These are phyloP conservation scores for Piscicola geometra DNA, from an alignment of 2,888 invertebrate species.

Conservation along the genomic window DNA sequence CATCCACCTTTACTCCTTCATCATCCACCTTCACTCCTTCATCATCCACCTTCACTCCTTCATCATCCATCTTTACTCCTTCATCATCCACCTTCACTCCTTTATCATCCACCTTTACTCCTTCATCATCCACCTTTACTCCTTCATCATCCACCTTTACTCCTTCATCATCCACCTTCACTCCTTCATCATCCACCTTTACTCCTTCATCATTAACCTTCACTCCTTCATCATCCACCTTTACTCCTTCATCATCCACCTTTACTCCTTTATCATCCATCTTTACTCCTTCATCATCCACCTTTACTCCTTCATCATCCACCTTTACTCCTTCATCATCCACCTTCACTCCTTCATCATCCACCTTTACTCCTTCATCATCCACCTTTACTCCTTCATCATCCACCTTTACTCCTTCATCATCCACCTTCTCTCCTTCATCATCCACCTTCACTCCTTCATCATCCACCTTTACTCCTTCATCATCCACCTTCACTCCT, in stretches of 20 bases:
- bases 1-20: not conserved
- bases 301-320: not conserved
- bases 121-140: not conserved
- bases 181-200: not conserved
- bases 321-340: not conserved
- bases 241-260: not conserved
- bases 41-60: not conserved
- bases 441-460: not conserved
- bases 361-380: not conserved
- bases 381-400: not conserved
- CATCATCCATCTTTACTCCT: not conserved
- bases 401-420: not conserved
- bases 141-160: not conserved
- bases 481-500: not conserved
- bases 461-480: not conserved
- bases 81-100: not conserved
- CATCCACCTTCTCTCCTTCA: not conserved
- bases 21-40: not conserved
- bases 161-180: not conserved
- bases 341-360: not conserved
- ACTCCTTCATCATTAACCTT: not conserved
- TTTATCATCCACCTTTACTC: not conserved
- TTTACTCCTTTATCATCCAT: not conserved
- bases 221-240: not conserved
- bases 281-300: not conserved